Evolutionary conservation across 2,797 vertebrate species (phyloP).

Genomic region (Cynopterus sphinx): DNA sequence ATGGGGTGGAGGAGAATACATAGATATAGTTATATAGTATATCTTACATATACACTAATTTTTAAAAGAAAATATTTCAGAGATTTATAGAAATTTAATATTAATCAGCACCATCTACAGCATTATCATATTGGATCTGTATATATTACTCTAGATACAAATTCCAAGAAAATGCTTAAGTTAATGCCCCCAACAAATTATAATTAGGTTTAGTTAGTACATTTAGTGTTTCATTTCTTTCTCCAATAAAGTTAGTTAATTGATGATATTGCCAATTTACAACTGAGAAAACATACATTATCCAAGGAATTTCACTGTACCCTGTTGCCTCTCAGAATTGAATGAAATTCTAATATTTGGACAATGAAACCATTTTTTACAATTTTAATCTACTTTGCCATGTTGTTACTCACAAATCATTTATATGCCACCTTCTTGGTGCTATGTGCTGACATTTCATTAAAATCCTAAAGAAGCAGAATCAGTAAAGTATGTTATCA

Average conservation of each 20-base stretch:
- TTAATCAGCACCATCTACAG: not conserved
- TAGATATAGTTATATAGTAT: no score
- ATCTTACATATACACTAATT: not conserved
- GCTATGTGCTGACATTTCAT: conserved; percentile 28
- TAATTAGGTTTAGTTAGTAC: not conserved
- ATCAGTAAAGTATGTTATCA: not conserved
- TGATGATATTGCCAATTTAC: not conserved
- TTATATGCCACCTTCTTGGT: not conserved
- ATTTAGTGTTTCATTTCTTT: conserved; percentile 6
- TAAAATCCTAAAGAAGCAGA: conserved; percentile 55
- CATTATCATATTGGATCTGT: not conserved
- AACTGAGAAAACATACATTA: not conserved
- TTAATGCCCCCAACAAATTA: not conserved
- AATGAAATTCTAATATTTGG: not conserved
- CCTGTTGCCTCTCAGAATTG: not conserved
- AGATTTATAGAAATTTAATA: not conserved
- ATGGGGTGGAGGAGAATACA: not conserved
- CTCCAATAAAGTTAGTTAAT: not conserved
- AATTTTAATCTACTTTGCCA: conserved; percentile 53
- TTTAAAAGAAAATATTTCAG: conserved; percentile 36
- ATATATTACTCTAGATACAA: not conserved
- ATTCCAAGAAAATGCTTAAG: not conserved
- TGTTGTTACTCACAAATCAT: conserved; percentile 14
- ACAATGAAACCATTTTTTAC: not conserved
- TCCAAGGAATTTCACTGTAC: not conserved